Evolutionary conservation across 92 coral and sea anemone species (phyloP), one percentile per base, ranked within the genome.

Genomic region (Porites divaricata): DNA sequence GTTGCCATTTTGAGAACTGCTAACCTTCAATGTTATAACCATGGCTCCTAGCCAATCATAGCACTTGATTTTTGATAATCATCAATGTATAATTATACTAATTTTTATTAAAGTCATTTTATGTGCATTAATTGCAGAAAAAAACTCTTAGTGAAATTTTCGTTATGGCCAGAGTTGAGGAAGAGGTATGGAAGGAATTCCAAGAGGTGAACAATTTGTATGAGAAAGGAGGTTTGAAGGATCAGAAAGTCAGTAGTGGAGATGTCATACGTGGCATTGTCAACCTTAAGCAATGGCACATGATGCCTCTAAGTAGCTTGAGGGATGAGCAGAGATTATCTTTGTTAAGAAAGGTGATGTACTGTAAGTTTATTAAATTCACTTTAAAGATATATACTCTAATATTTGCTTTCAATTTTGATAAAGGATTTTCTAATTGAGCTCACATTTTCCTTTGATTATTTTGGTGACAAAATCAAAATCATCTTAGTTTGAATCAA

Each of bases 271-370:
- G 62, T 15, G 75, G 75, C 10, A 9, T 13, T 66, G 75, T 79
- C 13, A 48, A 41, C 75, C 35, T 79, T 13, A 79, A 67, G 19
- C 84, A 79, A 25, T 48, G 45, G 61, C 75, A 79, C 45, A 63
- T 67, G 51, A 79, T 51, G 72, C 75, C 84, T 4, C 49, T 79
- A 49, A 41, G 84, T 54, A 77, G 69, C 69, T 70, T 77, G 53
- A 77, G 16, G 0, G 70, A 76, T 76, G 45, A 22, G 41, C 81
- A 76, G 68, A 76, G 50, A 76, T 15, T 53, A 17, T 21, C 22
- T 1, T 35, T 76, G 52, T 63, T 76, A 17, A 57, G 10, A 56
- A 73, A 73, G 78, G 78, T 73, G 26, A 35, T 17, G n/a, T 64
- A 20, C 69, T 15, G 72, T 0, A 14, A 45, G 9, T 35, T 67